These are phyloP conservation scores for Moxostoma hubbsi DNA, from an alignment of 2,797 vertebrate species.

Conservation along the genomic window DNA sequence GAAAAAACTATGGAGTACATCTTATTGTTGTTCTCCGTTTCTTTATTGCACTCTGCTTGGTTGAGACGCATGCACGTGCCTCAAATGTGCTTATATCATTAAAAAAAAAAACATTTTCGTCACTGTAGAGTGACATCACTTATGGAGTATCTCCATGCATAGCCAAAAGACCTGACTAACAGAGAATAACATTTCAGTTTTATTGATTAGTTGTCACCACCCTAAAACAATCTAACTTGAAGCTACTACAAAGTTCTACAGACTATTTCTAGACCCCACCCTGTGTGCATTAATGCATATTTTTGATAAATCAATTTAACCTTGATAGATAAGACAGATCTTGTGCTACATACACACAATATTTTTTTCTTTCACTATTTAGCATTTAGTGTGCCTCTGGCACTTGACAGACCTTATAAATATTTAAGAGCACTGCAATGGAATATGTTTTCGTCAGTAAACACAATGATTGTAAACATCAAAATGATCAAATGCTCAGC, in stretches of 20 bases:
- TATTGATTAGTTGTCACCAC: background rate
- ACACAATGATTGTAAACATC: conserved; percentile 12
- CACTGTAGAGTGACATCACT: too few species aligned
- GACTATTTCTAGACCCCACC: conserved; percentile 6
- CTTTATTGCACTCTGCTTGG: too few species aligned
- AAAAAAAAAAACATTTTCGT: too few species aligned
- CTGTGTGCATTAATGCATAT: background rate
- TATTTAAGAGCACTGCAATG: conserved; percentile 25
- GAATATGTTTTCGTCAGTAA: conserved; percentile 11
- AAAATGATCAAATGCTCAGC: conserved; percentile 52
- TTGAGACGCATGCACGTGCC: too few species aligned
- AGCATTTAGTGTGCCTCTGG: background rate
- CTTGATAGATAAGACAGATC: conserved; percentile 1
- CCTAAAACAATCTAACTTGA: conserved; percentile 20
- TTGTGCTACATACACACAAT: background rate
- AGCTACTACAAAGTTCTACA: conserved; percentile 4
- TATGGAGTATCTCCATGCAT: too few species aligned
- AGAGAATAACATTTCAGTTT: too few species aligned
- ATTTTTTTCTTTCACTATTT: background rate
- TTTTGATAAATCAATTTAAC: background rate
- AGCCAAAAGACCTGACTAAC: too few species aligned
- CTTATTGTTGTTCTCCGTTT: too few species aligned
- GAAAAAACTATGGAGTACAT: too few species aligned
- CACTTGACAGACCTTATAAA: conserved; percentile 15
- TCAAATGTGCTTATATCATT: too few species aligned